phyloP scores from a whole-genome alignment of 1,140 invertebrate genomes.

The Thaumetopoea pityocampa region DNA sequence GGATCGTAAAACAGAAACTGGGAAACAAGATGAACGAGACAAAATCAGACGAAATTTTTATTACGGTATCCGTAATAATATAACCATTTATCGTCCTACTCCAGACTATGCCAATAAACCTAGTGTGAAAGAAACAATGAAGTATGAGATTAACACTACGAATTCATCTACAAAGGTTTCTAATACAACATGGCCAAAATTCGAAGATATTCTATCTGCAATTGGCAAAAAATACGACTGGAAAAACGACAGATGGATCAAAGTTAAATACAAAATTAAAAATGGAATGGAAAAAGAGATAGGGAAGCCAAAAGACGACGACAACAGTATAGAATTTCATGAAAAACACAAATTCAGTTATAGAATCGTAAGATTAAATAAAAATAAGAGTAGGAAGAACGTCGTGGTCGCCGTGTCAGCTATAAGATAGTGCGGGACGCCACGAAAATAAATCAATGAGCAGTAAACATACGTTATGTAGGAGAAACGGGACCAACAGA shows the following conservation, averaged over 20 bases:
- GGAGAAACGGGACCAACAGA: constrained; percentile 30
- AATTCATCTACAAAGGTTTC: constrained; percentile 1
- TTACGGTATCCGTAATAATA: background rate
- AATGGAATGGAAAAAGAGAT: constrained; percentile 11
- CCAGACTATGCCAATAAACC: constrained; percentile 6
- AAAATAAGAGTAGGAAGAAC: constrained; percentile 59
- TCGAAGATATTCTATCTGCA: constrained; percentile 53
- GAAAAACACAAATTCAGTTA: constrained; percentile 63
- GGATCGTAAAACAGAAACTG: constrained; percentile 15
- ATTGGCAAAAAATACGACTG: constrained; percentile 65
- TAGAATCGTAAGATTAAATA: constrained; percentile 62
- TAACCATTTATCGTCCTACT: constrained; percentile 1
- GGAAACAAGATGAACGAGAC: constrained; percentile 2
- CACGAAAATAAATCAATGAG: constrained; percentile 18
- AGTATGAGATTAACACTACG: constrained; percentile 14
- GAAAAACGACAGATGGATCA: constrained; percentile 68
- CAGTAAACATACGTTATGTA: constrained; percentile 31
- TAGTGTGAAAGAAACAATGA: constrained; percentile 8
- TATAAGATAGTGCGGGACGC: constrained; percentile 48
- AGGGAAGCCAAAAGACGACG: constrained; percentile 16
- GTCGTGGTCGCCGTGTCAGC: constrained; percentile 62
- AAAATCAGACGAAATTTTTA: constrained; percentile 6
- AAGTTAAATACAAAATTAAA: constrained; percentile 54
- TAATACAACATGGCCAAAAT: constrained; percentile 49
- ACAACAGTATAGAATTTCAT: constrained; percentile 31